Percentiles rank a stretch among this genome's conserved stretches.
These are phyloP conservation scores for Lithophane ornitopus DNA, from an alignment of 2,888 invertebrate species.

Conservation along the genomic window DNA sequence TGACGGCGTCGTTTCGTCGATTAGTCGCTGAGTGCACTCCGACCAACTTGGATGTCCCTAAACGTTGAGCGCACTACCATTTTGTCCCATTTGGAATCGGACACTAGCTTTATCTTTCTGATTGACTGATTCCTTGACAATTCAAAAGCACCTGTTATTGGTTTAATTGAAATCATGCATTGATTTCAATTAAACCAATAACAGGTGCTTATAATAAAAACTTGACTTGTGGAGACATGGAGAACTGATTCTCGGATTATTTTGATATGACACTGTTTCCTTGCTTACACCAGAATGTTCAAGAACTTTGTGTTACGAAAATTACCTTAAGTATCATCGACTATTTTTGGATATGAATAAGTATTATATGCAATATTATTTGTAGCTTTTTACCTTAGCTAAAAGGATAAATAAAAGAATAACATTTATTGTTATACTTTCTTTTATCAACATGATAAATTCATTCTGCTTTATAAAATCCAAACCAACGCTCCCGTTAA, in stretches of 20 bases:
- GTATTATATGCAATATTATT: neutral
- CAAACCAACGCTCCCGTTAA: neutral
- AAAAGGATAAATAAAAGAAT: neutral
- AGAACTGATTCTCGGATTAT: neutral
- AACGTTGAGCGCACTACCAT: slow-evolving; percentile 5
- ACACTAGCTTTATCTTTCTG: neutral
- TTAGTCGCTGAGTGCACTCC: slow-evolving; percentile 45
- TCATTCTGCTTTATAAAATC: slow-evolving; percentile 5
- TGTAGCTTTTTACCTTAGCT: neutral
- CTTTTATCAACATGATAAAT: slow-evolving; percentile 1
- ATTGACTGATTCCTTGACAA: neutral
- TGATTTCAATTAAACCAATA: no score
- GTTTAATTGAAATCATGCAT: no score
- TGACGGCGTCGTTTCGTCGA: slow-evolving; percentile 40
- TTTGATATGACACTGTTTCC: neutral
- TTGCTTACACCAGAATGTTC: neutral
- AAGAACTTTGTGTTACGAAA: neutral
- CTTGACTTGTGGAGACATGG: neutral
- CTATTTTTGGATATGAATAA: neutral
- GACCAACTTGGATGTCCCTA: slow-evolving; percentile 15
- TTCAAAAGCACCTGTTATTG: neutral
- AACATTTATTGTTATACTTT: neutral
- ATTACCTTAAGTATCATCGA: neutral
- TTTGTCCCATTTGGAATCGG: neutral
- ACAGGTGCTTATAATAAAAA: no score